Base-by-base conservation (phyloP, 2,113 vertebrate genomes). In the Piprites chloris region DNA sequence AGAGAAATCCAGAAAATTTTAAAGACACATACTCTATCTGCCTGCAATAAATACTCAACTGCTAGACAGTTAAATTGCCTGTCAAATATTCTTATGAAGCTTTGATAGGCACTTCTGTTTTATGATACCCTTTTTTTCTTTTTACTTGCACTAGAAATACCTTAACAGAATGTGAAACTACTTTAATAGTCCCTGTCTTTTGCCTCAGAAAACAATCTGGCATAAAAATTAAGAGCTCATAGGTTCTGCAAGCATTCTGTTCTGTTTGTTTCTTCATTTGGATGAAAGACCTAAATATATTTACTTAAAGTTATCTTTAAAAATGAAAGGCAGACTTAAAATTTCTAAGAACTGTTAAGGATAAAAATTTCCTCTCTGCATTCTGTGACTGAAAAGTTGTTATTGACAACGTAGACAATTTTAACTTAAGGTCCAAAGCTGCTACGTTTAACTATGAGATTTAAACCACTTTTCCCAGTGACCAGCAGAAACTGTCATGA, bases 1-100 rank as follows among this genome's bases (percentile, higher is more conserved):
- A 67, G 53, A 78, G 18, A 12, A 77, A 81, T n/a, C 1, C 0
- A 90, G 88, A 95, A 95, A 94, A 86, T 63, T 74, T 95, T 96
- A 90, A 96, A 96, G 85, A 96, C 75, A 86, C 33, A 47, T 82
- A 72, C 93, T 56, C 73, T 95, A 67, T 80, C 95, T 96, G 28
- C 62, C 90, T 96, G 92, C 53, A 96, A 86, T 89, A 96, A 98
- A 97, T 91, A 89, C 62, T 69, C 21, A 77, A 85, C 77, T 84
- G 75, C 73, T 92, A 97, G 94, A 97, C 91, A 97, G 93, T 66
- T 97, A 97, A 97, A 97, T 95, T 98, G 89, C 71, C 73, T 94
- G 68, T 93, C 93, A 96, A 53, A 90, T 91, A 89, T 47, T 91
- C 61, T 90, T 56, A 52, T 86, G 82, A 97, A 96, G 77, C 9